Evolutionary conservation across 2,113 vertebrate species (phyloP), one percentile per base, ranked within the genome.

Genomic region (Pteronura brasiliensis): DNA sequence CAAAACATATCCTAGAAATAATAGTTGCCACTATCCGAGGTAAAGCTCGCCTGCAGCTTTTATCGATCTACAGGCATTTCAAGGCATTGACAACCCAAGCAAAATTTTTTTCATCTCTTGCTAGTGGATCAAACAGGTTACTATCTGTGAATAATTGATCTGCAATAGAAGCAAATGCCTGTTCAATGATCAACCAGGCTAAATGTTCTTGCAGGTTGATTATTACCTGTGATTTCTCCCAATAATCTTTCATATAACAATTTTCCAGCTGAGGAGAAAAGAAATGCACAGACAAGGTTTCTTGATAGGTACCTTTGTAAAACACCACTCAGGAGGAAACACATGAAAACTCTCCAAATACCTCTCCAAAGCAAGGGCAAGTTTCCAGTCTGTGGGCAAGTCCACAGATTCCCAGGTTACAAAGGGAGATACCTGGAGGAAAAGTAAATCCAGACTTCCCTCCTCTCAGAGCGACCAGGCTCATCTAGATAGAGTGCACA

Each of bases 151-250:
- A 81, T 59, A 15, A 93, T 17, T 1, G 11, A 79, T 96, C 93
- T 96, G 29, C 55, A 91, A 95, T 65, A 93, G 31, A 65, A 49
- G 27, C 21, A 92, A 96, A 25, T 69, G 7, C 21, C 7, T 93
- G 0, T 88, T 98, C 86, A 79, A 74, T 69, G 23, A 86, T 11
- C 13, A 61, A 67, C 15, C 65, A 95, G 65, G 55, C 31, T 57
- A 95, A 89, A 13, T 31, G 63, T 27, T 55, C 63, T 34, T 7
- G 82, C 39, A 93, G 79, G 65, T 29, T 81, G 71, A 57, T 42
- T 20, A 91, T 27, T 42, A 85, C 44, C 96, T 95, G 88, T 0
- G 0, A 29, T 95, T 97, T 95, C 77, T 97, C 95, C 67, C 80
- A 65, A 82, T 79, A 93, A 93, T 69, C 93, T 97, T 76, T 92